Evolutionary conservation across 2,113 vertebrate species (phyloP), one percentile per base, ranked within the genome.

Genomic region (Castor canadensis): DNA sequence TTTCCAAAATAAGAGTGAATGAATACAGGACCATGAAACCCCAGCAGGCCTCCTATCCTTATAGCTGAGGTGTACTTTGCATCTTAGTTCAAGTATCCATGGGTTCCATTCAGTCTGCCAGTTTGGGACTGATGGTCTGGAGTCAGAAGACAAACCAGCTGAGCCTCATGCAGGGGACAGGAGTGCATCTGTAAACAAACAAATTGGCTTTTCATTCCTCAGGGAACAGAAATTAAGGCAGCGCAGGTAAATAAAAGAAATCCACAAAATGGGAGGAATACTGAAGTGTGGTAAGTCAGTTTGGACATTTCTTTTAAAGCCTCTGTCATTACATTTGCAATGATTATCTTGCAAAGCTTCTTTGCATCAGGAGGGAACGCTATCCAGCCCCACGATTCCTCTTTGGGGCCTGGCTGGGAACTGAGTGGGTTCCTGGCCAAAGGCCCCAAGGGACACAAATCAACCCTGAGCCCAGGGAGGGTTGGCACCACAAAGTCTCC

Each of bases 161-260:
- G 54, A 91, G 69, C 9, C 75, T 45, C 15, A n/a, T 17, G 32
- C 2, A 85, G 32, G 6, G 19, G 47, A 72, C 5, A 60, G 26
- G 38, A 69, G 35, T 32, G 45, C 6, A 95, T 28, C 35, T 16
- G n/a, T 84, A 87, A 82, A 77, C 30, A 58, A 76, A 62, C 30
- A 66, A 82, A 93, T 30, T 93, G 30, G 28, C 11, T 38, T 81
- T 92, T 88, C 60, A 91, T 83, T 82, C 67, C 83, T 72, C 28
- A 4, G 24, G 58, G 58, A 26, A 26, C 22, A 60, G 58, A 60
- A 60, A 60, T 60, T 6, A 60, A 60, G 58, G n/a, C n/a, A n/a
- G n/a, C n/a, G n/a, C n/a, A n/a, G 69, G 67, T 56, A 20, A 85
- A 79, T 72, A 56, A 97, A 85, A 73, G 76, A 94, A 96, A 92